Evolutionary conservation across 2,888 invertebrate genomes (phyloP), one percentile per base, ranked within the genome.

Genomic region (Mellilla xanthometata): DNA sequence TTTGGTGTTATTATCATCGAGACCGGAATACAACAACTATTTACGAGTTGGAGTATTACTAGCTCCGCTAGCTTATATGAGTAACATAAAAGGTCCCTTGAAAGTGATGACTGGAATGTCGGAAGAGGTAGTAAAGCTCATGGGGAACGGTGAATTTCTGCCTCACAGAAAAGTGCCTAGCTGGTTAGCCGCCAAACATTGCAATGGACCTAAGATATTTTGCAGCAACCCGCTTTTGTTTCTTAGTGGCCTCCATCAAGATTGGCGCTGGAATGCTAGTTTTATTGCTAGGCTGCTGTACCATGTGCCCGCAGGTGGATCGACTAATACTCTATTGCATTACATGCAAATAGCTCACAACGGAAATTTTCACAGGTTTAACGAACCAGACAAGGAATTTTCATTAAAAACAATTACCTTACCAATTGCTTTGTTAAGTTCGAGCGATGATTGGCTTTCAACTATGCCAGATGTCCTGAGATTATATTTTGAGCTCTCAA

Each of bases 181-280:
- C 45, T 65, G 68, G 64, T 46, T 82, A 23, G 64, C 70, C 0
- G 26, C 50, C 1, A 74, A 68, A 45, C 73, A 77, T 53, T 85
- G 84, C 40, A 53, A 41, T 2, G 76, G 74, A 5, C 58, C 68
- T 0, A 45, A 58, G 8, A 24, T 63, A n/a, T 77, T 67, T 52
- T 85, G 85, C 39, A 59, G 49, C 13, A 84, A 85, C 54, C 82
- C 83, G 5, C 62, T 84, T 28, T 62, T 77, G 40, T 83, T 83
- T 51, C 41, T 85, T 0, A 63, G 65, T 51, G 82, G 82, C 13
- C 51, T 69, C 34, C 61, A 62, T 7, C 43, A 54, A 12, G 46
- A 58, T 31, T 26, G 39, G 9, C 23, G 39, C 1, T 63, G 69
- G 62, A 66, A 72, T 43, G 39, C 55, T 2, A 68, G 62, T 56